Percentiles rank a stretch among this genome's conserved stretches.
phyloP scores from a whole-genome alignment of 2,888 invertebrate genomes.

The Apocheima hispidaria region DNA sequence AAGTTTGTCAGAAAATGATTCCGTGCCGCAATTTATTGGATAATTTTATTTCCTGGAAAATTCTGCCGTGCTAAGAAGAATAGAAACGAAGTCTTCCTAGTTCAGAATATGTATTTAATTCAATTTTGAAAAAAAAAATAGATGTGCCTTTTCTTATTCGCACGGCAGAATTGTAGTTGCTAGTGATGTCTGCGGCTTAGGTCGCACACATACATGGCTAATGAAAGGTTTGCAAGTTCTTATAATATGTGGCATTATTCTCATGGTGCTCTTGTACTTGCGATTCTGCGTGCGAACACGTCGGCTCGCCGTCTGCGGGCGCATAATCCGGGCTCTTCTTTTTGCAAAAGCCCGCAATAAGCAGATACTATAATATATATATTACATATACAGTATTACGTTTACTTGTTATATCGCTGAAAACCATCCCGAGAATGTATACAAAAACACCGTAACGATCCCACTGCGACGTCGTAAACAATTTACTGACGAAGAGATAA shows the following conservation, averaged over 20 bases:
- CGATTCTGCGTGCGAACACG: constrained; percentile 3
- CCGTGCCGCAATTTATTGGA: too few species aligned
- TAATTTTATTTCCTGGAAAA: too few species aligned
- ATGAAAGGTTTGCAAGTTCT: constrained; percentile 13
- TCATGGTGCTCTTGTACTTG: constrained; percentile 20
- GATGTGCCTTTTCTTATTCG: too few species aligned
- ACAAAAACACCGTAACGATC: constrained; percentile 28
- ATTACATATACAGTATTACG: too few species aligned
- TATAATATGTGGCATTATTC: constrained; percentile 24
- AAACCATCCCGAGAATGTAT: constrained; percentile 23
- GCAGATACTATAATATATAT: constrained; percentile 31
- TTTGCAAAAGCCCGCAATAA: constrained; percentile 33
- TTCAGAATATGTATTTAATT: too few species aligned
- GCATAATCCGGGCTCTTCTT: constrained; percentile 11
- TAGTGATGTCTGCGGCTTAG: constrained; percentile 1
- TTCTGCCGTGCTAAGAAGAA: too few species aligned
- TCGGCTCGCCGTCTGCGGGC: not conserved
- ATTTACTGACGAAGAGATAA: constrained; percentile 43
- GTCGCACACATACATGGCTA: constrained; percentile 6
- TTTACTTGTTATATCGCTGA: constrained; percentile 21
- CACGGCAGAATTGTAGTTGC: not conserved
- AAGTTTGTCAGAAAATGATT: too few species aligned
- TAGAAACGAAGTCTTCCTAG: too few species aligned
- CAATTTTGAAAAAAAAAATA: too few species aligned
- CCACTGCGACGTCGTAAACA: constrained; percentile 33